Conservation (phyloP, 2,888 invertebrate genomes). For the Troilus luridus region DNA sequence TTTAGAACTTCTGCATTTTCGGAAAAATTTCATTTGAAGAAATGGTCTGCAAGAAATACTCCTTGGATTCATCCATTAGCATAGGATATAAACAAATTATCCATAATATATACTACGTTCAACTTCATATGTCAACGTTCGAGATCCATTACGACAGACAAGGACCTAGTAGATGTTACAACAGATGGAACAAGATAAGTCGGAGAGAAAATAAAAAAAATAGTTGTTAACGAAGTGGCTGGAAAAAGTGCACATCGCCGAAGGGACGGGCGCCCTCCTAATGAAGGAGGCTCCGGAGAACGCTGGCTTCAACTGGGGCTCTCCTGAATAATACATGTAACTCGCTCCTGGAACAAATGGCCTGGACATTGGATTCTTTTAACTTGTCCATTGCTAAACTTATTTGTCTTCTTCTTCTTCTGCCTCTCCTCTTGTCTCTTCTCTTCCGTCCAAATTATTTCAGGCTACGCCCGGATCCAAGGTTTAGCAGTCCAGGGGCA, state of each 20-base stretch:
- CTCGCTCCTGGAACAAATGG: constrained; percentile 54
- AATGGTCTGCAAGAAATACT: too few relatives aligned
- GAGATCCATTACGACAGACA: neutral
- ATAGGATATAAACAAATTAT: neutral
- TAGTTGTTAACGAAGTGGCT: constrained; percentile 40
- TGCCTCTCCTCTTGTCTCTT: constrained; percentile 15
- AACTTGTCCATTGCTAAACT: constrained; percentile 58
- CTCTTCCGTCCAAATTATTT: constrained; percentile 27
- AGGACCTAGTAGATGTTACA: neutral
- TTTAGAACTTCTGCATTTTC: too few relatives aligned
- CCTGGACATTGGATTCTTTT: constrained; percentile 58
- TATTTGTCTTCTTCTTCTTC: constrained; percentile 56
- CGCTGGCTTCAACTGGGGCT: neutral
- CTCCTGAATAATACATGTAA: constrained; percentile 26
- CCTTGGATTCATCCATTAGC: neutral
- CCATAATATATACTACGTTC: neutral
- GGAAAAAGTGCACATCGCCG: constrained; percentile 38
- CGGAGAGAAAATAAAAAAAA: constrained; percentile 4
- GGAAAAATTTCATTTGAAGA: too few relatives aligned
- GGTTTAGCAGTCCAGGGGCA: constrained; percentile 20
- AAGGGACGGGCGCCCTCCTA: neutral
- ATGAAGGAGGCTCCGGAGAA: constrained; percentile 33
- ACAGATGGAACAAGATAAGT: neutral
- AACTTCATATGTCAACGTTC: neutral
- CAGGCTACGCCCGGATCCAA: neutral